A percentile compares a stretch with the other conserved stretches of the same genome.
phyloP scores from a whole-genome alignment of 2,888 invertebrate genomes.

The Julus scandinavius region DNA sequence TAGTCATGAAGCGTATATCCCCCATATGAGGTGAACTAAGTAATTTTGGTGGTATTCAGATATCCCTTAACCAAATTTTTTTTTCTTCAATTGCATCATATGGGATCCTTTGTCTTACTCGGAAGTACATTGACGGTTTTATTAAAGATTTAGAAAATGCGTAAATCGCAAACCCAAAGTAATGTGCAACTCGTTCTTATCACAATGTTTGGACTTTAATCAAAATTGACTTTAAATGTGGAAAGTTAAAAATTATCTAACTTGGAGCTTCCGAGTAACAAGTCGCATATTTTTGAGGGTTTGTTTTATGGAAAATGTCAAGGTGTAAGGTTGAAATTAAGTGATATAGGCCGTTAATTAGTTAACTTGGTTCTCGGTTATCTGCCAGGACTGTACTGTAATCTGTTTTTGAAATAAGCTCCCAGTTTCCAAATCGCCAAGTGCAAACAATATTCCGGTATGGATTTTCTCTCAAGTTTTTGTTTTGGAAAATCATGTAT shows the following conservation, averaged over 20 bases:
- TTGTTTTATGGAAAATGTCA: not conserved
- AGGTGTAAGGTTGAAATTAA: not conserved
- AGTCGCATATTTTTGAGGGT: not conserved
- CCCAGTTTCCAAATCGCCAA: not conserved
- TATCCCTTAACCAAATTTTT: not conserved
- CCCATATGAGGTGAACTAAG: not conserved
- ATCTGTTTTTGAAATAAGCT: not conserved
- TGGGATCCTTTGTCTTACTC: not conserved
- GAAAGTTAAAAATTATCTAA: not conserved
- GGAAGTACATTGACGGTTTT: not conserved
- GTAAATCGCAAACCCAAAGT: not conserved
- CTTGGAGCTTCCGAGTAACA: not conserved
- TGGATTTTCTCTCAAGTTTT: not conserved
- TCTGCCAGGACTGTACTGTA: not conserved
- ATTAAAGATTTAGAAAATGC: not conserved
- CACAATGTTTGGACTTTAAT: not conserved
- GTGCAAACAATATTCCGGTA: too few species aligned
- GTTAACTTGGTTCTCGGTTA: not conserved
- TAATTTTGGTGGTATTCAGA: slow-evolving; percentile 20
- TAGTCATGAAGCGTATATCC: not conserved
- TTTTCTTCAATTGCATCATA: not conserved
- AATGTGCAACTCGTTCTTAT: not conserved
- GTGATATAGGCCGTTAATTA: not conserved
- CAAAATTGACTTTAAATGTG: not conserved
- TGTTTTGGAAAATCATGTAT: not conserved